Conservation (phyloP, 2,797 vertebrate genomes). For the Hybognathus amarus region DNA sequence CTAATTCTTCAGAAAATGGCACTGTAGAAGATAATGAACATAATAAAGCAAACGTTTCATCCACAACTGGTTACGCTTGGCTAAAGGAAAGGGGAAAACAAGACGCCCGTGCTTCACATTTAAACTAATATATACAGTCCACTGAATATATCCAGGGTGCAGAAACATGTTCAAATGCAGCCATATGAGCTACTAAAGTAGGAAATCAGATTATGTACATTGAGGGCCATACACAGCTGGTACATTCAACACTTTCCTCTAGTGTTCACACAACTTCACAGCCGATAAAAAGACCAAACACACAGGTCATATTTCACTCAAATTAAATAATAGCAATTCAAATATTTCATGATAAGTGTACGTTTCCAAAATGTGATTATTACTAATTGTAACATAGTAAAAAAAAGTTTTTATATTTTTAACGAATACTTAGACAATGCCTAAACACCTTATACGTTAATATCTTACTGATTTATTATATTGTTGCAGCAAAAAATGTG, state of each 20-base stretch:
- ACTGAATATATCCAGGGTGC: not conserved
- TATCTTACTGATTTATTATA: no score
- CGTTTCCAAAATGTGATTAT: not conserved
- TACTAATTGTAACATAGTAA: not conserved
- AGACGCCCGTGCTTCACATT: slow-evolving; percentile 27
- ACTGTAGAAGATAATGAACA: slow-evolving; percentile 12
- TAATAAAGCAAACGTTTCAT: slow-evolving; percentile 15
- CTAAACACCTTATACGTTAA: not conserved
- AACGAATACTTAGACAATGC: not conserved
- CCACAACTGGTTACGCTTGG: not conserved
- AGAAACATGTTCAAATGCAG: slow-evolving; percentile 11
- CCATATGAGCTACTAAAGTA: not conserved
- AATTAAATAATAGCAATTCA: not conserved
- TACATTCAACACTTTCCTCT: slow-evolving; percentile 45
- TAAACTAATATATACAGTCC: slow-evolving; percentile 34
- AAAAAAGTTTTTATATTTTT: no score
- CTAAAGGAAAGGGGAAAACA: not conserved
- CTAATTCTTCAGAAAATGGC: slow-evolving; percentile 27
- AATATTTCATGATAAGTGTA: not conserved
- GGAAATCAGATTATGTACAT: slow-evolving; percentile 26
- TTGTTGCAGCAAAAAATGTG: not conserved
- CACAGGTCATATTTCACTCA: slow-evolving; percentile 2
- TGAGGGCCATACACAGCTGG: slow-evolving; percentile 20
- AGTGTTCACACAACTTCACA: slow-evolving; percentile 25
- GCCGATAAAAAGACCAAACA: not conserved